These are phyloP conservation scores for Lamprotornis superbus DNA, from an alignment of 2,113 vertebrate genomes.

Conservation along the genomic window DNA sequence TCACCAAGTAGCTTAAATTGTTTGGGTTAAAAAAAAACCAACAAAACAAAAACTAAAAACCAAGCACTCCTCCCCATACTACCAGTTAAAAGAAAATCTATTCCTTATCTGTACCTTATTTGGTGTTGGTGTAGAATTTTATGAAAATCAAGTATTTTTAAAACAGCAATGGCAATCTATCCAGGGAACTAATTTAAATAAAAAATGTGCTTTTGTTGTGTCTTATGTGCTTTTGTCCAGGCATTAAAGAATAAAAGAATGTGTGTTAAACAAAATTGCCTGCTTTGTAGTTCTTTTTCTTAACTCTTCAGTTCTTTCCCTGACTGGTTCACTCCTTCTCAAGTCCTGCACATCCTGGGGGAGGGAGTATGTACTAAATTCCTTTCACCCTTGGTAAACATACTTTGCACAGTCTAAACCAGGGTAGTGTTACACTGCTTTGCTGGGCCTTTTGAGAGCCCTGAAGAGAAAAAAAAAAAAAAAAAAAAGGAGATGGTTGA, in stretches of 20 bases:
- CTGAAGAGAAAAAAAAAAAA: background rate
- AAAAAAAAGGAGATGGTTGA: background rate
- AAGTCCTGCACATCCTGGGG: background rate
- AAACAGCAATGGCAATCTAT: background rate
- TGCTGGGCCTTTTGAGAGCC: background rate
- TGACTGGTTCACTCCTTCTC: background rate
- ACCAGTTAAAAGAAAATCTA: background rate
- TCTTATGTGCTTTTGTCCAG: background rate
- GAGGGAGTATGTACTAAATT: constrained; percentile 35
- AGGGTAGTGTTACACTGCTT: constrained; percentile 32
- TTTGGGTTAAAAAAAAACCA: background rate
- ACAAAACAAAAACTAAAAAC: background rate
- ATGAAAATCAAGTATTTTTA: background rate
- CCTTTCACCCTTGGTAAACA: constrained; percentile 65
- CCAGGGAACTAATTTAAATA: background rate
- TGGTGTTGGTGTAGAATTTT: background rate
- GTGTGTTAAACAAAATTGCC: background rate
- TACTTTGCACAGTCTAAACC: constrained; percentile 41
- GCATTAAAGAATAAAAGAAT: background rate
- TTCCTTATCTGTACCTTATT: background rate
- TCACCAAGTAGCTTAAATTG: background rate
- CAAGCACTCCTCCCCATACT: background rate
- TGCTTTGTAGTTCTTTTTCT: background rate
- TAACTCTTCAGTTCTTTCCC: background rate
- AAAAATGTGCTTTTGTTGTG: background rate